Evolutionary conservation across 2,113 vertebrate genomes (phyloP), one percentile per base, ranked within the genome.

Genomic region (Zeus faber): DNA sequence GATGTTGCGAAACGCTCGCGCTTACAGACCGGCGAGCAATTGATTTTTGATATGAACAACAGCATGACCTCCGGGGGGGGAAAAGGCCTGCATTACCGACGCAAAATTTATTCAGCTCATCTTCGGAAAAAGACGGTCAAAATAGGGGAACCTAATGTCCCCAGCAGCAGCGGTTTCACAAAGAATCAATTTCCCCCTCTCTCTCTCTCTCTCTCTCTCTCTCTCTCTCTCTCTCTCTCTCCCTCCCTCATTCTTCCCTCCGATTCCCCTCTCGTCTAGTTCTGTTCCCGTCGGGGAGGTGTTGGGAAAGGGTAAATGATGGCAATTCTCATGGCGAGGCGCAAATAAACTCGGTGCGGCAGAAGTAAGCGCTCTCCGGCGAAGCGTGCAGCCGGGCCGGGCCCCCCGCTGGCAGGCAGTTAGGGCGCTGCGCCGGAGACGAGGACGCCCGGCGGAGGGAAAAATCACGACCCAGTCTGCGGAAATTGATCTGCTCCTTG

Each of bases 401-500:
- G 59, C 80, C 68, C 85, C 85, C 90, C 62, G 85, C 90, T 84
- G 90, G 58, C 70, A 89, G 71, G 70, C 86, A 85, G 87, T 88
- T 87, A 87, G 76, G 81, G 78, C 78, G 79, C 87, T 80, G 82
- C 53, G 82, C 83, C 82, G 65, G 57, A 89, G 79, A 83, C 74
- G 83, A 82, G 86, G 85, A 89, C 88, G 80, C 78, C 81, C 89
- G 87, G 89, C 87, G 83, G 75, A 68, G 84, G 78, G 86, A 89
- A 90, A 90, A 88, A 90, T 87, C 85, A 76, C 76, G 67, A 89
- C 83, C 80, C 79, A 74, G 78, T 88, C 87, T 83, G 82, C 79
- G 87, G 89, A 90, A 91, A 91, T 91, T 89, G 88, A 90, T 91
- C 90, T 88, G 81, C 86, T 85, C 85, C 87, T 87, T 81, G 76